Evolutionary conservation across 1,140 invertebrate species (phyloP), one percentile per base, ranked within the genome.

Genomic region (Calliopsis andreniformis): DNA sequence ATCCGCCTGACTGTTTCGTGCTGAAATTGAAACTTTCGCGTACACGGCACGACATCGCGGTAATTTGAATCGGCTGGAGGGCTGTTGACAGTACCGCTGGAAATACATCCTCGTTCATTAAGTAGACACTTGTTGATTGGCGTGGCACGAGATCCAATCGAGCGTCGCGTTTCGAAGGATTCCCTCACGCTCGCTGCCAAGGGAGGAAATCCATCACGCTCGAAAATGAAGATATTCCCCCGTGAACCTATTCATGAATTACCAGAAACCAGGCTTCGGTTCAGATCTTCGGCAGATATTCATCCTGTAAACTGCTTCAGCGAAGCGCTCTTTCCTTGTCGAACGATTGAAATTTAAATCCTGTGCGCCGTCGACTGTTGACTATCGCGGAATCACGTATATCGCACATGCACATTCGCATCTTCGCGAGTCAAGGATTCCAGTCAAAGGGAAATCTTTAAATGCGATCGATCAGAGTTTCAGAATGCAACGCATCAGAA

Each of bases 91-190:
- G 62, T 16, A 25, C 43, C 43, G 68, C 6, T 42, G 56, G 61
- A 66, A 61, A 71, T 82, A 79, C 76, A 79, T 73, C 35, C 32
- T 45, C 56, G 64, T 78, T 83, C 79, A 82, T 83, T 79, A 82
- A 73, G 76, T 79, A 58, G 69, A 82, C 76, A 83, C 82, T 83
- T 82, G 80, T 83, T 83, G 81, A 83, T 82, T 83, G 69, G 75
- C 69, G n/a, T 35, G 55, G 12, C 39, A 43, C 63, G 75, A 69
- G 77, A 78, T 73, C 63, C 47, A 49, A 62, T 71, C 32, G 58
- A 43, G 35, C 43, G 64, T 43, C 35, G 47, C 32, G 23, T 12
- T 62, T 47, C 42, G 61, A 32, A 70, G 63, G 58, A 35, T 32
- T 49, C 23, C 49, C 45, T 59, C 61, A 47, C 25, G 63, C 45